Percentiles rank a stretch among this genome's conserved stretches.
Conservation (phyloP, 1,140 invertebrate genomes). For the Aphis craccivora region DNA sequence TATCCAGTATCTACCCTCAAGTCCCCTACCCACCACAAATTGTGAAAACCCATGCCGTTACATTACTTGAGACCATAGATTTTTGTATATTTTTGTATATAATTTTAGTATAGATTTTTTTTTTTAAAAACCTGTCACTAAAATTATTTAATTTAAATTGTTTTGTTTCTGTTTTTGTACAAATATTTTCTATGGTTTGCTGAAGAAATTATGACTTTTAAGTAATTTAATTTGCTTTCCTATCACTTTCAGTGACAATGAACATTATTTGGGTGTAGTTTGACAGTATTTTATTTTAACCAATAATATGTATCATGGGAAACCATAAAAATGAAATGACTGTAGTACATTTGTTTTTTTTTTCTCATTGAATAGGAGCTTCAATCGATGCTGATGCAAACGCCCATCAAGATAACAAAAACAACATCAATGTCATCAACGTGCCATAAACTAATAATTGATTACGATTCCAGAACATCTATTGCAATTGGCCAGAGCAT, state of each 20-base stretch:
- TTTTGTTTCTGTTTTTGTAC: background rate
- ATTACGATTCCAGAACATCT: background rate
- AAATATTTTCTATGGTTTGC: background rate
- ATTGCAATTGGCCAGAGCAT: background rate
- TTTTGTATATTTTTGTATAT: too few species aligned
- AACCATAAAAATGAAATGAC: background rate
- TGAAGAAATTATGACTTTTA: background rate
- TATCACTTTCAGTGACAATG: background rate
- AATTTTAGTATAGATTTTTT: too few species aligned
- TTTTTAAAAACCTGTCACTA: too few species aligned
- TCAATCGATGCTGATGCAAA: slow-evolving; percentile 40
- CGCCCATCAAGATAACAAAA: slow-evolving; percentile 41
- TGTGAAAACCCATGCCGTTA: too few species aligned
- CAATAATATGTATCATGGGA: background rate
- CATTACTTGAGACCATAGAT: too few species aligned
- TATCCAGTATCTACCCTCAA: too few species aligned
- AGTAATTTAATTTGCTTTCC: background rate
- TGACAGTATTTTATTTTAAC: background rate
- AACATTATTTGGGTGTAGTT: background rate
- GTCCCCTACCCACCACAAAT: too few species aligned
- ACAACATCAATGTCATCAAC: slow-evolving; percentile 36
- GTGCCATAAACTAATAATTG: slow-evolving; percentile 15
- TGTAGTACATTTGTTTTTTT: background rate
- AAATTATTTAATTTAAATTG: too few species aligned
- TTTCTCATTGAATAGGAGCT: slow-evolving; percentile 20